A percentile compares a stretch with the other conserved stretches of the same genome.
Conservation (phyloP, 2,888 invertebrate species). For the Amiota mariae region DNA sequence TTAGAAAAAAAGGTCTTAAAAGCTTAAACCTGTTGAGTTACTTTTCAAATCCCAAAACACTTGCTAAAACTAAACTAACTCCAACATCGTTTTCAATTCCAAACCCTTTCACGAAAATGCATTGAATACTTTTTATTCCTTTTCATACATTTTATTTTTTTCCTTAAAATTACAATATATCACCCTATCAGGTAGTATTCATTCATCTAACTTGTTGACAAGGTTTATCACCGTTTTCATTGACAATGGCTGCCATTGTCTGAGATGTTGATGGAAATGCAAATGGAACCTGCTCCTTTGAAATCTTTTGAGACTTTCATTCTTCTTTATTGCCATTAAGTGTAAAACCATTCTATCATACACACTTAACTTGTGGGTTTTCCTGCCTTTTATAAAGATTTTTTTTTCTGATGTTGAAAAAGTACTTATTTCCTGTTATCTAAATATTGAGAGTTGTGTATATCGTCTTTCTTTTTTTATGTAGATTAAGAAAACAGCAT, state of each 20-base stretch:
- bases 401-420: too few species aligned
- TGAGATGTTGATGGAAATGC: constrained; percentile 53
- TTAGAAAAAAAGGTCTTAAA: constrained; percentile 58
- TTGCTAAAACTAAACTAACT: constrained; percentile 64
- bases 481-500: too few species aligned
- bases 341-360: constrained; percentile 19
- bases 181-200: constrained; percentile 24
- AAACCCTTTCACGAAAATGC: constrained; percentile 17
- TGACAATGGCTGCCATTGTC: constrained; percentile 60
- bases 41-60: constrained; percentile 72
- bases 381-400: not conserved
- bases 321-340: constrained; percentile 59
- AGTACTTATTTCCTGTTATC: not conserved
- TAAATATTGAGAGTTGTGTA: too few species aligned
- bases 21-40: constrained; percentile 74
- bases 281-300: constrained; percentile 42
- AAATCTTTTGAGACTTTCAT: constrained; percentile 38
- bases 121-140: constrained; percentile 24
- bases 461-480: too few species aligned
- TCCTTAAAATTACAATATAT: constrained; percentile 13
- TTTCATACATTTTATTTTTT: constrained; percentile 39
- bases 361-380: constrained; percentile 11
- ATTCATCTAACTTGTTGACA: constrained; percentile 32
- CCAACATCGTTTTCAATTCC: constrained; percentile 8
- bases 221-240: constrained; percentile 64